A percentile compares a stretch with the other conserved stretches of the same genome.
These are phyloP conservation scores for Polymixis lichenea DNA, from an alignment of 2,888 invertebrate species.

Conservation along the genomic window DNA sequence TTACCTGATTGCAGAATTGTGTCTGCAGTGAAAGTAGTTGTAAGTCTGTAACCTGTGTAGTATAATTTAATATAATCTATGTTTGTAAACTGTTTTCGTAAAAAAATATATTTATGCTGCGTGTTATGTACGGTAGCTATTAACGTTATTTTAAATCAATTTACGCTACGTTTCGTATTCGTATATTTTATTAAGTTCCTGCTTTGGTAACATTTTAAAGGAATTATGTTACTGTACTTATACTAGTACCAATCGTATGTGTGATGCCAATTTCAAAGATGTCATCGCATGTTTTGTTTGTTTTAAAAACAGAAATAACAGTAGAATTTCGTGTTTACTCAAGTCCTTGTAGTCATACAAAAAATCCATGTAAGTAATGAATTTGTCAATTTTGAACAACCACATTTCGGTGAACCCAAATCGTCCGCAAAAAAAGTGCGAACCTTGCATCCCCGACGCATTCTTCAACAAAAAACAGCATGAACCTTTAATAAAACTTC, in stretches of 20 bases:
- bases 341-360: too few species aligned
- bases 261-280: background rate
- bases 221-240: background rate
- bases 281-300: background rate
- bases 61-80: slow-evolving; percentile 44
- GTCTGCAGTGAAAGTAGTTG: slow-evolving; percentile 64
- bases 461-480: slow-evolving; percentile 36
- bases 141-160: slow-evolving; percentile 22
- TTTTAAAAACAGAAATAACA: background rate
- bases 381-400: background rate
- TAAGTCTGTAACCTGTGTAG: slow-evolving; percentile 34
- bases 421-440: slow-evolving; percentile 1
- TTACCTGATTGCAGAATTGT: slow-evolving; percentile 54
- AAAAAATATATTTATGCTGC: slow-evolving; percentile 40
- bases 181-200: background rate
- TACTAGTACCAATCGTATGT: too few species aligned
- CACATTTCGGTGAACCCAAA: background rate
- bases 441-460: slow-evolving; percentile 14
- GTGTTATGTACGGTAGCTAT: slow-evolving; percentile 25
- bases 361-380: background rate
- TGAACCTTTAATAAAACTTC: slow-evolving; percentile 41
- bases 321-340: too few species aligned
- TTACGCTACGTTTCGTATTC: background rate
- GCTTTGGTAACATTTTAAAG: background rate
- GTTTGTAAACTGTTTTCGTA: slow-evolving; percentile 40